Base-by-base conservation (phyloP, 2,888 invertebrate genomes). In the Bombylius discolor region DNA sequence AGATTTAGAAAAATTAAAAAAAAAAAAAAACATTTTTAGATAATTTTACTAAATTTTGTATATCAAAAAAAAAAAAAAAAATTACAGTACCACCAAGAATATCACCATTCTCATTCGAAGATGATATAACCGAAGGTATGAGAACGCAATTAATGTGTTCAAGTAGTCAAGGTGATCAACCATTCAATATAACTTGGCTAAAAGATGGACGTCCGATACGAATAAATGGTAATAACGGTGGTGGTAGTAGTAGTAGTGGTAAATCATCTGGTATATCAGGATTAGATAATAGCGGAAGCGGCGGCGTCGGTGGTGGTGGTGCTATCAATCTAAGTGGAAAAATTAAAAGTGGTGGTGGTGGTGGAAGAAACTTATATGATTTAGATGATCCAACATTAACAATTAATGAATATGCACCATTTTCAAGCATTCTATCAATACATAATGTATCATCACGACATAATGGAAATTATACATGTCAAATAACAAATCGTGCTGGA, bases 51-150 rank as follows among this genome's bases (percentile, higher is more conserved):
- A 23, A 23, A 23, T 23, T 23, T 23, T 23, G 3, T 23, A 23
- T n/a, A 23, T 23, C 3, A 23, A 23, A 23, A 23, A 23, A 23
- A 23, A 23, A 23, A 23, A 23, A 2, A 23, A 23, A 23, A 23
- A 23, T 23, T 84, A 72, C 82, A 89, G 89, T 89, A 77, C 75
- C 83, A 67, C 89, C 89, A 70, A 84, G 83, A 73, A 87, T 89
- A 75, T 84, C 81, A 71, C 87, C 88, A 67, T 89, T 89, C 77
- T 81, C 82, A 75, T 88, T 89, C 75, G 87, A 87, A 72, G 80
- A 81, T 66, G 84, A 86, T 67, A 81, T 88, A 67, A 83, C 82
- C 70, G 84, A 85, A 70, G 89, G 88, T 64, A 86, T 88, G 77
- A 83, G 87, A 61, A 86, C 84, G 64, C 88, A 89, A 74, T 71